Conservation (phyloP, 2,888 invertebrate species). For the Diarsia rubi region DNA sequence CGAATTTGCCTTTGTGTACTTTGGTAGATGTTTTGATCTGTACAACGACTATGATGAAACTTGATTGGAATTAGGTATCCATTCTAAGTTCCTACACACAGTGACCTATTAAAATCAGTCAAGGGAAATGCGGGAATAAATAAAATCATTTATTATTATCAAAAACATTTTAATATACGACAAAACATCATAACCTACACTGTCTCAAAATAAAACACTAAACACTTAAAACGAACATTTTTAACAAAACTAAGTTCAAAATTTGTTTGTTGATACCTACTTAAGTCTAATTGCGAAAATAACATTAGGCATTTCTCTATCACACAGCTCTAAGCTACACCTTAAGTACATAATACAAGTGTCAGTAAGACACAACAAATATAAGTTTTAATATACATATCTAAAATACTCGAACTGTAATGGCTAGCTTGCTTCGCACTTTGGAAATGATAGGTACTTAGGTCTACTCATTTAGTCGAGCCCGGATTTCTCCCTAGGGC, state of each 20-base stretch:
- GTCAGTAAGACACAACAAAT: constrained; percentile 46
- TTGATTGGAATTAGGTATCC: background rate
- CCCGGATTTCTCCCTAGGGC: background rate
- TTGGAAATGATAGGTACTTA: constrained; percentile 4
- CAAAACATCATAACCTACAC: constrained; percentile 20
- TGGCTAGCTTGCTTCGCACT: constrained; percentile 9
- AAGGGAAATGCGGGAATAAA: constrained; percentile 3
- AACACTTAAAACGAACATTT: constrained; percentile 10
- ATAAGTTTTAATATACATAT: constrained; percentile 5
- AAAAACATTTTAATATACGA: constrained; percentile 39
- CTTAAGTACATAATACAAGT: constrained; percentile 30
- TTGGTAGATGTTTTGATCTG: background rate
- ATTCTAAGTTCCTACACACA: background rate
- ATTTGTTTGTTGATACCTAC: constrained; percentile 3
- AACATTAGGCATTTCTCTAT: constrained; percentile 45
- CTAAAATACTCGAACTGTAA: constrained; percentile 26
- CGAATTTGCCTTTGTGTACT: background rate
- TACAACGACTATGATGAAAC: background rate
- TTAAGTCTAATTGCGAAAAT: constrained; percentile 29
- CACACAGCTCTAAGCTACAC: constrained; percentile 36
- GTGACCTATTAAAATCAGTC: background rate
- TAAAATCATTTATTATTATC: constrained; percentile 8
- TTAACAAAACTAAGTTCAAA: constrained; percentile 19
- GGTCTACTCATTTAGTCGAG: background rate
- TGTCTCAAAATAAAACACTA: constrained; percentile 26